phyloP scores from a whole-genome alignment of 2,113 vertebrate genomes.

The Ellobius talpinus region DNA sequence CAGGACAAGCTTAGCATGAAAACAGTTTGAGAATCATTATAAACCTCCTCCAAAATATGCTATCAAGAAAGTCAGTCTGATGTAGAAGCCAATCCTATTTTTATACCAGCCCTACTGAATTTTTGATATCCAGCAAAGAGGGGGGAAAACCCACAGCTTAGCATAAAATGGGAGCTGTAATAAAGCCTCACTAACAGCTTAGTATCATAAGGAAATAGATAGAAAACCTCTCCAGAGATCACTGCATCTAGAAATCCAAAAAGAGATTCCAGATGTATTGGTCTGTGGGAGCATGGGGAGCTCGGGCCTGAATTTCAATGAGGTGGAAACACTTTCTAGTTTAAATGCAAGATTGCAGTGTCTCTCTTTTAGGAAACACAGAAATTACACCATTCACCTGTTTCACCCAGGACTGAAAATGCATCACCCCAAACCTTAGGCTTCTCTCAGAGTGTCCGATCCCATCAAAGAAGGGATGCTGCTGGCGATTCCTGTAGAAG shows the following conservation, averaged over 20 bases:
- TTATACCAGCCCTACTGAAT: slow-evolving; percentile 80
- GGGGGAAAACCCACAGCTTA: slow-evolving; percentile 84
- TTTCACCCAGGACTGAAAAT: slow-evolving; percentile 82
- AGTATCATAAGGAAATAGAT: slow-evolving; percentile 88
- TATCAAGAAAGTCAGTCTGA: slow-evolving; percentile 76
- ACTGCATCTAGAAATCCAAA: slow-evolving; percentile 87
- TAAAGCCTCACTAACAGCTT: slow-evolving; percentile 86
- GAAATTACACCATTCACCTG: slow-evolving; percentile 82
- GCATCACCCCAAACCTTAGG: slow-evolving; percentile 79
- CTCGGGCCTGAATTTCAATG: slow-evolving; percentile 88
- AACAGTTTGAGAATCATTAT: slow-evolving; percentile 81
- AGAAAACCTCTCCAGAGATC: slow-evolving; percentile 88
- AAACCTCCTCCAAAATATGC: slow-evolving; percentile 66
- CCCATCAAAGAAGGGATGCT: slow-evolving; percentile 72
- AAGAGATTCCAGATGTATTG: slow-evolving; percentile 86
- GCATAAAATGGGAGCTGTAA: slow-evolving; percentile 84
- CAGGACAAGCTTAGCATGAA: slow-evolving; percentile 79
- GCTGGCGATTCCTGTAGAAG: slow-evolving; percentile 71
- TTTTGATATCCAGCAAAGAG: slow-evolving; percentile 82
- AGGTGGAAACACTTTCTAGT: slow-evolving; percentile 82
- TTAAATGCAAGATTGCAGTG: slow-evolving; percentile 85
- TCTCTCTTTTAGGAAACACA: slow-evolving; percentile 84
- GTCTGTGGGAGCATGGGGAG: slow-evolving; percentile 80
- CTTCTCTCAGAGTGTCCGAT: slow-evolving; percentile 70
- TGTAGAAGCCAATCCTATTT: slow-evolving; percentile 81